phyloP scores from a whole-genome alignment of 2,888 invertebrate species.

The Sinelater perroti region DNA sequence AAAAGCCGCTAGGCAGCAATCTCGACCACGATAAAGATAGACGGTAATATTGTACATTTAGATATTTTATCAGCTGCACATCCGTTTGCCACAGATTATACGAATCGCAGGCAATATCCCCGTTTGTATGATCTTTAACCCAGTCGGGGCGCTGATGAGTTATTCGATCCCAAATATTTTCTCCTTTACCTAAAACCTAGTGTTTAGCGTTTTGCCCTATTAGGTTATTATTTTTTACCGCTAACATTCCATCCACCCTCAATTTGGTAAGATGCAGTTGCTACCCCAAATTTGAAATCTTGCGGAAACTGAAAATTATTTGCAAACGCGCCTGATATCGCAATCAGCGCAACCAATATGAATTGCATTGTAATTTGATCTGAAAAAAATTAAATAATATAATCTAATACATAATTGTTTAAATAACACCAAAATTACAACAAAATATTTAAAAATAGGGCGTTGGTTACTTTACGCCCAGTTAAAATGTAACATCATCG shows the following conservation, averaged over 20 bases:
- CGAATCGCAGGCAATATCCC: constrained; percentile 51
- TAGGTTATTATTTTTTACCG: constrained; percentile 32
- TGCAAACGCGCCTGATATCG: neutral
- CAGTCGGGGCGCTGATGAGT: constrained; percentile 56
- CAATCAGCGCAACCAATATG: too few relatives aligned
- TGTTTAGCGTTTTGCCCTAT: neutral
- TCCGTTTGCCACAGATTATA: constrained; percentile 49
- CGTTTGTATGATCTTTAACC: constrained; percentile 46
- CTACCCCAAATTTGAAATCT: constrained; percentile 52
- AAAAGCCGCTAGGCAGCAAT: constrained; percentile 67
- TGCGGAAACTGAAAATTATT: constrained; percentile 43
- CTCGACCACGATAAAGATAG: constrained; percentile 73
- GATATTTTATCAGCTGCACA: constrained; percentile 42
- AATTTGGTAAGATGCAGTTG: constrained; percentile 54
- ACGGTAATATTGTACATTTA: constrained; percentile 60
- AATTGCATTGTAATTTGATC: too few relatives aligned
- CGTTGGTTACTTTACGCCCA: too few relatives aligned
- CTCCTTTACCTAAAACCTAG: constrained; percentile 59
- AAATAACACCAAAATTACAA: too few relatives aligned
- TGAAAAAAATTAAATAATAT: too few relatives aligned
- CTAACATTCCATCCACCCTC: constrained; percentile 49
- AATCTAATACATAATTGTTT: too few relatives aligned
- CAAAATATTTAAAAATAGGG: too few relatives aligned
- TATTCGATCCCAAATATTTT: constrained; percentile 64
- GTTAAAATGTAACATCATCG: too few relatives aligned